These are phyloP conservation scores for Tenebrosternarchus preto DNA, from an alignment of 2,113 vertebrate species.

Conservation along the genomic window DNA sequence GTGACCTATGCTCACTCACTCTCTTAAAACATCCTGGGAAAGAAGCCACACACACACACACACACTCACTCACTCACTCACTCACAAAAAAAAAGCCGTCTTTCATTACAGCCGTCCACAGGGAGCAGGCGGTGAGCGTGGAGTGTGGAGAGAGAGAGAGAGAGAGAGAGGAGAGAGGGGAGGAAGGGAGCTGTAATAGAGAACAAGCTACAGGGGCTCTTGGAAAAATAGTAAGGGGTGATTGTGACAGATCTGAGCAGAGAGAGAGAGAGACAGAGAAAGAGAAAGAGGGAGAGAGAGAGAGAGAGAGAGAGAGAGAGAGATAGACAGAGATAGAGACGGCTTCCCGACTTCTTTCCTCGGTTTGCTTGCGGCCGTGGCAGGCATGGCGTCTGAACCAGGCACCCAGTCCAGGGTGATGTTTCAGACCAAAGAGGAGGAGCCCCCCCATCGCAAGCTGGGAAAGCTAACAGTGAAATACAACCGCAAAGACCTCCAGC, in stretches of 20 bases:
- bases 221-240: constrained; percentile 52
- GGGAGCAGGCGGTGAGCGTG: constrained; percentile 51
- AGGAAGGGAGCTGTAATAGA: constrained; percentile 49
- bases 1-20: constrained; percentile 67
- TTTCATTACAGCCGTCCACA: constrained; percentile 73
- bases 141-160: constrained; percentile 61
- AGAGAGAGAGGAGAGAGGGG: constrained; percentile 63
- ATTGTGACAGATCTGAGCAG: constrained; percentile 20
- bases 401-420: constrained; percentile 82
- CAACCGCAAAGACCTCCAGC: constrained; percentile 91
- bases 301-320: constrained; percentile 33
- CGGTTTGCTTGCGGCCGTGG: constrained; percentile 67
- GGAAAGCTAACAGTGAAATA: constrained; percentile 95
- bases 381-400: constrained; percentile 80
- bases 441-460: constrained; percentile 79
- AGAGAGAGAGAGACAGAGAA: constrained; percentile 31
- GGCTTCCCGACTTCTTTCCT: constrained; percentile 41
- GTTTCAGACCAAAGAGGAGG: constrained; percentile 78
- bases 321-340: constrained; percentile 29
- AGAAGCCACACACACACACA: constrained; percentile 53
- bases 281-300: constrained; percentile 34
- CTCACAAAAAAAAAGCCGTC: constrained; percentile 54
- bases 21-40: constrained; percentile 50
- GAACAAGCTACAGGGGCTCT: constrained; percentile 46
- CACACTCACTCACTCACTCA: constrained; percentile 39